Base-by-base conservation (phyloP, 2,797 vertebrate genomes). In the Gouania willdenowi region DNA sequence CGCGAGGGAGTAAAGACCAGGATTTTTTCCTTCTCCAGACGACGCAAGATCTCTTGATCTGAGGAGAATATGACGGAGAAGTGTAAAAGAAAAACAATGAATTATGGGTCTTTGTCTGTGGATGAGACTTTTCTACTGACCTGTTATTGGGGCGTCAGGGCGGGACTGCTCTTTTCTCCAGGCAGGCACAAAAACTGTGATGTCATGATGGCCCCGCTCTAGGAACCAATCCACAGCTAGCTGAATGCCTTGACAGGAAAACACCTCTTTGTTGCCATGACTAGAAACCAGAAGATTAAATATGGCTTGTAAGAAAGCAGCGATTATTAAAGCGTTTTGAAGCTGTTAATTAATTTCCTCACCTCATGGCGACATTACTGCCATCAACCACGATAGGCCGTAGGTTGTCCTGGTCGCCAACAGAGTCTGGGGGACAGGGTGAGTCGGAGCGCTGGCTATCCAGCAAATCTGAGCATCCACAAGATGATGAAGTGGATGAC, bases 291-390 rank as follows among this genome's bases (percentile, higher is more conserved):
- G n/a, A n/a, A n/a, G n/a, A n/a, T n/a, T n/a, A n/a, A n/a, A n/a
- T n/a, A n/a, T n/a, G n/a, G n/a, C n/a, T n/a, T n/a, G n/a, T n/a
- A n/a, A n/a, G n/a, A 5, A 15, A 11, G 10, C 1, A 7, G 21
- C 10, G 10, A n/a, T n/a, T n/a, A n/a, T n/a, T n/a, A n/a, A n/a
- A n/a, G 3, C 2, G 3, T 23, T 23, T 1, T 23, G 8, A 9
- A n/a, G n/a, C n/a, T n/a, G n/a, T n/a, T n/a, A n/a, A n/a, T n/a
- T n/a, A n/a, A n/a, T n/a, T n/a, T n/a, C 3, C 91, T 82, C 75
- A 97, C 95, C 95, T 98, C 95, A 98, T 98, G 54, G 96, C 96
- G 42, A 98, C 93, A 10, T 98, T 98, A 62, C 95, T 98, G 66
- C 96, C 96, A 29, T 98, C 96, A 52, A 98, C 88, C 64, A 98